A percentile compares a stretch with the other conserved stretches of the same genome.
Evolutionary conservation across 2,888 invertebrate species (phyloP).

Genomic region (Ganaspis brasiliensis): DNA sequence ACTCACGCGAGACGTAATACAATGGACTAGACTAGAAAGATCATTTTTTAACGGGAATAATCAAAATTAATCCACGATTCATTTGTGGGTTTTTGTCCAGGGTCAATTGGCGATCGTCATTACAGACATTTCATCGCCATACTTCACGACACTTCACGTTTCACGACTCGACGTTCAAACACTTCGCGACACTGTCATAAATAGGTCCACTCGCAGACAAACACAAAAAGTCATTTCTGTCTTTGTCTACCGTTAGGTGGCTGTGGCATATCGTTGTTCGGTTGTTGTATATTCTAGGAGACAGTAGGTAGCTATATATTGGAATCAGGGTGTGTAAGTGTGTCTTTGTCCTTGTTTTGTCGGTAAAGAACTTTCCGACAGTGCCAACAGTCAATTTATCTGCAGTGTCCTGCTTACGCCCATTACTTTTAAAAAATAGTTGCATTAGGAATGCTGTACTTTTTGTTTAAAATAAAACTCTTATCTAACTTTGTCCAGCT

Average conservation of each 20-base stretch:
- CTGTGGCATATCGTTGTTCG: too few species aligned
- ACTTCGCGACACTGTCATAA: conserved; percentile 12
- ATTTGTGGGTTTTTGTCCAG: conserved; percentile 60
- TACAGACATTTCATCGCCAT: conserved; percentile 67
- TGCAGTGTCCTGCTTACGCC: conserved; percentile 1
- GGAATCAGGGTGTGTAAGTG: background rate
- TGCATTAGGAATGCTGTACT: background rate
- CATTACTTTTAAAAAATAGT: conserved; percentile 24
- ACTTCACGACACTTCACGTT: conserved; percentile 55
- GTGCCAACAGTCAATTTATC: background rate
- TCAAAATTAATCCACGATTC: conserved; percentile 62
- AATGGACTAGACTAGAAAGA: conserved; percentile 57
- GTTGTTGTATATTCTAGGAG: too few species aligned
- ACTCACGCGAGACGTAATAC: conserved; percentile 63
- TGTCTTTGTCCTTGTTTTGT: background rate
- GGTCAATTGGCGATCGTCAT: conserved; percentile 54
- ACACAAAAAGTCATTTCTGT: conserved; percentile 13
- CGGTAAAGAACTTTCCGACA: background rate
- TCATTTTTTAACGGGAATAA: conserved; percentile 61
- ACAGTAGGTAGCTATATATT: background rate
- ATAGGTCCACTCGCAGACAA: conserved; percentile 39
- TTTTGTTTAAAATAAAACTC: background rate
- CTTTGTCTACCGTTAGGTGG: conserved; percentile 22
- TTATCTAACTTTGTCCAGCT: background rate
- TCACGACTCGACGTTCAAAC: conserved; percentile 18